phyloP scores from a whole-genome alignment of 1,140 invertebrate species.

The Belonocnema kinseyi region DNA sequence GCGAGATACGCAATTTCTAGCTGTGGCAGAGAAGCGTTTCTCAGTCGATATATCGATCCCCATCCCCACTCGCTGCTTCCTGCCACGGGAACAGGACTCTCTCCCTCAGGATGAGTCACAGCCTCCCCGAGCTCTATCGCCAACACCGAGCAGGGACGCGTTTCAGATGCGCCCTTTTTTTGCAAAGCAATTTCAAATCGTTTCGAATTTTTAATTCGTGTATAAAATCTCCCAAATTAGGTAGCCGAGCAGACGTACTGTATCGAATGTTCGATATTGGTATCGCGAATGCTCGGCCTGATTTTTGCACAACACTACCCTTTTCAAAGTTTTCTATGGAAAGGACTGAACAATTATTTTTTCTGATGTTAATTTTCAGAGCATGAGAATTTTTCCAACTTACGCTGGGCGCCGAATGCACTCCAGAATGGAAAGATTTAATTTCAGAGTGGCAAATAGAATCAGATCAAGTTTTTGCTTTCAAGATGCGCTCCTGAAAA shows the following conservation, averaged over 20 bases:
- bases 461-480: constrained; percentile 15
- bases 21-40: constrained; percentile 66
- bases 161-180: constrained; percentile 15
- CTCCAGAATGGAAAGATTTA: no score
- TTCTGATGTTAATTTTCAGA: neutral
- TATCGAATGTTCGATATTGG: no score
- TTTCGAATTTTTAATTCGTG: neutral
- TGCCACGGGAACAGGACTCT: constrained; percentile 73
- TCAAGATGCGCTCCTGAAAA: constrained; percentile 14
- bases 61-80: constrained; percentile 73
- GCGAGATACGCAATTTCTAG: constrained; percentile 69
- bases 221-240: no score
- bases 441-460: no score
- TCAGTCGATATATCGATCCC: constrained; percentile 76
- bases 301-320: no score
- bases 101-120: constrained; percentile 75
- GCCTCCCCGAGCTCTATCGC: constrained; percentile 66
- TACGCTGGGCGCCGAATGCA: no score
- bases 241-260: no score
- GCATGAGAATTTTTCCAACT: neutral
- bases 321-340: no score
- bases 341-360: no score
- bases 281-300: no score
- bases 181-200: neutral
- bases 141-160: constrained; percentile 38